Conservation (phyloP, 2,797 vertebrate species). For the Arrhamphus sclerolepis region DNA sequence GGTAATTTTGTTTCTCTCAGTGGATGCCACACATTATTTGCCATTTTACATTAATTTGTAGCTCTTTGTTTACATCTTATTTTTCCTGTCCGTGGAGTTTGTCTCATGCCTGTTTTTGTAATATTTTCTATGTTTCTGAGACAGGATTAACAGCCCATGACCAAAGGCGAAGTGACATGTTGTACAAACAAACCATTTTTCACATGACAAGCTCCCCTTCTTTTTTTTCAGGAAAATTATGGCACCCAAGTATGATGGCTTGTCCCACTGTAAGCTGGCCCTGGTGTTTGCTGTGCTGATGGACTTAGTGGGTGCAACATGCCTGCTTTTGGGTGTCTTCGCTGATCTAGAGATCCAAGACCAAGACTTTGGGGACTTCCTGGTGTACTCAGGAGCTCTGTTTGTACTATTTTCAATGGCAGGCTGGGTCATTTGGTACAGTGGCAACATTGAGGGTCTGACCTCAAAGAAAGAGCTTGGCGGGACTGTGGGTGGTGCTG, state of each 20-base stretch:
- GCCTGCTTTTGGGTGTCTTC: slow-evolving; percentile 87
- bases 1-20: no score
- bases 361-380: slow-evolving; percentile 88
- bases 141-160: no score
- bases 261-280: slow-evolving; percentile 86
- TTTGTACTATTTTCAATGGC: slow-evolving; percentile 87
- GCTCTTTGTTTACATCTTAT: neutral
- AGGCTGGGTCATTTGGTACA: slow-evolving; percentile 94
- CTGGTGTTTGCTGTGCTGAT: slow-evolving; percentile 86
- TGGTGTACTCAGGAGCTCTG: slow-evolving; percentile 88
- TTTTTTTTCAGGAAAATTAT: slow-evolving; percentile 53
- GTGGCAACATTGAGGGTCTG: slow-evolving; percentile 91
- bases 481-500: slow-evolving; percentile 71
- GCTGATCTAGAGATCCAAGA: slow-evolving; percentile 84
- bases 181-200: no score
- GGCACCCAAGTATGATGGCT: slow-evolving; percentile 67
- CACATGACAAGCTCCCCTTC: neutral
- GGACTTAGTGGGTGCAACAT: slow-evolving; percentile 84
- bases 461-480: slow-evolving; percentile 78
- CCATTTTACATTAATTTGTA: neutral
- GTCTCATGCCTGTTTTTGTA: neutral
- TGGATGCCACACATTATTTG: neutral
- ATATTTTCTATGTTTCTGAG: neutral
- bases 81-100: neutral
- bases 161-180: no score